phyloP scores from a whole-genome alignment of 2,797 vertebrate genomes.

The Linurgus olivaceus region DNA sequence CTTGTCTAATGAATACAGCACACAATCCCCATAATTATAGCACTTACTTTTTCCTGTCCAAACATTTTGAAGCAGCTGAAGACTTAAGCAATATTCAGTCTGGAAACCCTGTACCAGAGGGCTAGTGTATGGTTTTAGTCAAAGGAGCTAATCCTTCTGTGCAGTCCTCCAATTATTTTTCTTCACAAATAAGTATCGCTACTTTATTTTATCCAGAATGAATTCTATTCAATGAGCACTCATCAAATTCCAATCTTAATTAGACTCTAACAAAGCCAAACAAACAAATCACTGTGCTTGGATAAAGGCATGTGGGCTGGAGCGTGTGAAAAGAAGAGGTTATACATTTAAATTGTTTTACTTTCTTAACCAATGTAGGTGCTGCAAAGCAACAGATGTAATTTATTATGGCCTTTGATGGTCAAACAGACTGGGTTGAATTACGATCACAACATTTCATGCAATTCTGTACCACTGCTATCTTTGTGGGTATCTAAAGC shows the following conservation, averaged over 20 bases:
- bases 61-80: constrained; percentile 50
- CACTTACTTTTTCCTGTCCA: constrained; percentile 36
- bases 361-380: constrained; percentile 10
- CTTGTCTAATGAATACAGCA: neutral
- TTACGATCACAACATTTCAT: constrained; percentile 10
- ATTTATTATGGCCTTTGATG: constrained; percentile 38
- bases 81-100: constrained; percentile 20
- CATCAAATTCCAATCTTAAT: constrained; percentile 48
- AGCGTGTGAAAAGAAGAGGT: constrained; percentile 24
- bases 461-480: neutral
- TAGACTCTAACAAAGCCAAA: constrained; percentile 55
- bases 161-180: constrained; percentile 55
- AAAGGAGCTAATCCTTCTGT: constrained; percentile 29
- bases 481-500: constrained; percentile 5
- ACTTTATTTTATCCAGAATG: constrained; percentile 33
- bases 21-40: constrained; percentile 10
- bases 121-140: constrained; percentile 13
- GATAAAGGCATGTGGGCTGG: constrained; percentile 2
- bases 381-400: neutral
- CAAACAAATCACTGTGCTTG: constrained; percentile 51
- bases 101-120: neutral
- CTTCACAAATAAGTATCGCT: constrained; percentile 31
- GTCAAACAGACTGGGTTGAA: constrained; percentile 4
- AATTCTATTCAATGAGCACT: constrained; percentile 37
- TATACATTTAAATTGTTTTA: constrained; percentile 30